Base-by-base conservation (phyloP, 2,113 vertebrate genomes). In the Hypomesus transpacificus region DNA sequence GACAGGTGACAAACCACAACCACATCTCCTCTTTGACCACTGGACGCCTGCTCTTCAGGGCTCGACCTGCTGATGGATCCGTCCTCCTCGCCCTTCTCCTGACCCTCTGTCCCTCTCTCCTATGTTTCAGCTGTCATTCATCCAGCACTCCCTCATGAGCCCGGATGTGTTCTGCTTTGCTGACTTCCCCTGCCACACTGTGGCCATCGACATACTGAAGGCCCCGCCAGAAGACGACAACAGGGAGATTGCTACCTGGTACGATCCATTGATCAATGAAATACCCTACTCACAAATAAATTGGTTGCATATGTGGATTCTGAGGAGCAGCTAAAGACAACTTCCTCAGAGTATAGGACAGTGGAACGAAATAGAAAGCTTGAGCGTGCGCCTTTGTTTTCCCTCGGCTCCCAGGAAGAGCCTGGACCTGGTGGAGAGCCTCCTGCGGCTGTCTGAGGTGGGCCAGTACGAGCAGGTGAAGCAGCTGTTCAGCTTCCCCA, bases 161-260 rank as follows among this genome's bases (percentile, higher is more conserved):
- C 96, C 96, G 5, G 97, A 99, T 28, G 93, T 99, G 82, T 99
- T 99, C 85, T 99, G 96, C 89, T 99, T 99, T 83, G 97, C 96
- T 24, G 96, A 99, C 85, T 99, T 93, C 84, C 94, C 96, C 17
- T 99, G 97, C 87, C 97, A 99, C 85, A 91, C 93, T 53, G 97
- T 99, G 82, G 94, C 94, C 82, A 98, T 95, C 56, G 97, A 99
- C 87, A 98, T 99, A 82, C 91, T 99, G 59, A 99, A 99, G 93
- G 97, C 97, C 69, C 97, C 96, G 76, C 97, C 97, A n/a, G 97
- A 99, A 86, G 97, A 99, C 85, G 97, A 99, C 88, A 99, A 99
- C 90, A 90, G 96, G 84, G 97, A 98, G 90, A 99, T 99, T 82
- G 96, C 96, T 18, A 99, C 97, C 67, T 99, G 97, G 97, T 98